A percentile compares a stretch with the other conserved stretches of the same genome.
These are phyloP conservation scores for Characodon lateralis DNA, from an alignment of 2,797 vertebrate species.

Conservation along the genomic window DNA sequence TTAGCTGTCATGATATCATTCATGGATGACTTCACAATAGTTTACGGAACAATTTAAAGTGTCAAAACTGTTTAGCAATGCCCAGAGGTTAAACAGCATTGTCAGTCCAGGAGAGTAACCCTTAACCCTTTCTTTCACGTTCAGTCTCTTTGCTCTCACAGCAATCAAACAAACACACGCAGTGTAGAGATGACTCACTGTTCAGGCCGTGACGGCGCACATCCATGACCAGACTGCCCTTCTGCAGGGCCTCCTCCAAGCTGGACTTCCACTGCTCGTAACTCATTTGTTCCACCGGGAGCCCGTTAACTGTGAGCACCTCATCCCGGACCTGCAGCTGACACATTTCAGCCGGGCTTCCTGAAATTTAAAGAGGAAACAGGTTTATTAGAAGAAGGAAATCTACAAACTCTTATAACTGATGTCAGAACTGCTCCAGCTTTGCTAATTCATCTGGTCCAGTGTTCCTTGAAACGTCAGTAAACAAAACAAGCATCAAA, in stretches of 20 bases:
- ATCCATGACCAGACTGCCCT: constrained; percentile 92
- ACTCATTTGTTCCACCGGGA: constrained; percentile 88
- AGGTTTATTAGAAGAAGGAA: background rate
- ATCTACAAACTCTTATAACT: background rate
- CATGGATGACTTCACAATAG: constrained; percentile 70
- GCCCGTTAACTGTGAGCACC: constrained; percentile 88
- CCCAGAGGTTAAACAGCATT: constrained; percentile 46
- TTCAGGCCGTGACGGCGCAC: constrained; percentile 90
- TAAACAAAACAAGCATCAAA: background rate
- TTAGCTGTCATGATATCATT: constrained; percentile 67
- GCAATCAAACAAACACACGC: constrained; percentile 11
- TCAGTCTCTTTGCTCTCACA: constrained; percentile 5
- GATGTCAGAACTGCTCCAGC: background rate
- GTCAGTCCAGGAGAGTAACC: constrained; percentile 62
- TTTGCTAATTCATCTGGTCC: background rate
- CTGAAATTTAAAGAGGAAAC: constrained; percentile 67
- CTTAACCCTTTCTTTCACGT: constrained; percentile 35
- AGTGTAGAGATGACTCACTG: constrained; percentile 80
- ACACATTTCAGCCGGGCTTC: constrained; percentile 89
- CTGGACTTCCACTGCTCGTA: constrained; percentile 86
- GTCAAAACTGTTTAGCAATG: constrained; percentile 72
- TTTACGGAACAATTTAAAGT: constrained; percentile 71
- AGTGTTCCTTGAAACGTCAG: background rate
- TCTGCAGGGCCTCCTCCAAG: constrained; percentile 86
- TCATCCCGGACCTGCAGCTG: constrained; percentile 90